phyloP scores from a whole-genome alignment of 2,797 vertebrate species.

The Betta splendens region DNA sequence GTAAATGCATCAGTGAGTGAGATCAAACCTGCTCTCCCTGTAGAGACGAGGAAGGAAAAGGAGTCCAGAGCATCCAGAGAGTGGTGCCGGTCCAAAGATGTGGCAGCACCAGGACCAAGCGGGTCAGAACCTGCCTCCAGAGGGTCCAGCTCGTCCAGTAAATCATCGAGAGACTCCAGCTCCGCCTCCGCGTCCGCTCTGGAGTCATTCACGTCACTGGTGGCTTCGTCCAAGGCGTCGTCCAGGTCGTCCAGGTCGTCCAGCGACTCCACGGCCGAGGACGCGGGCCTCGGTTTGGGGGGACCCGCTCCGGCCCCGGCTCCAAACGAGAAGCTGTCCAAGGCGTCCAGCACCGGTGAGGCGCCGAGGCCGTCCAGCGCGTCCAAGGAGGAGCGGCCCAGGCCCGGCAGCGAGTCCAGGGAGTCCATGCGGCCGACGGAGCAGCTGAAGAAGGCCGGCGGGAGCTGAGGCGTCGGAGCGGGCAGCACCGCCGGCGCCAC shows the following conservation, averaged over 20 bases:
- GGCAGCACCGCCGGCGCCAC: conserved; percentile 75
- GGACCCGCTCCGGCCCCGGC: background rate
- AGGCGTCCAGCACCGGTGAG: conserved; percentile 58
- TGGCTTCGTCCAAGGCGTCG: conserved; percentile 36
- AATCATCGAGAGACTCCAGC: conserved; percentile 43
- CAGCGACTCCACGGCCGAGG: conserved; percentile 74
- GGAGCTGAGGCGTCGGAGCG: conserved; percentile 84
- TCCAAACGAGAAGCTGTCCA: conserved; percentile 67
- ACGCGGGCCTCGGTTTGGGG: conserved; percentile 31
- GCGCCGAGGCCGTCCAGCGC: conserved; percentile 70
- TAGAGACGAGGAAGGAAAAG: conserved; percentile 64
- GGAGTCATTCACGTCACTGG: background rate
- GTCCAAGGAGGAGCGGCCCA: conserved; percentile 64
- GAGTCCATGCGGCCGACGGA: conserved; percentile 83
- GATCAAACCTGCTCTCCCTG: conserved; percentile 58
- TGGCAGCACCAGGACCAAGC: background rate
- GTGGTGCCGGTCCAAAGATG: conserved; percentile 29
- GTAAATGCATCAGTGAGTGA: conserved; percentile 62
- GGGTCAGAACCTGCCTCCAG: conserved; percentile 63
- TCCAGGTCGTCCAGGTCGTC: conserved; percentile 78
- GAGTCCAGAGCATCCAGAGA: conserved; percentile 83
- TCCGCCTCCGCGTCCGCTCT: background rate
- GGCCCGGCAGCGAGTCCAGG: conserved; percentile 81
- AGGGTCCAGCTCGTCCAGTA: conserved; percentile 68
- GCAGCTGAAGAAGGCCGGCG: conserved; percentile 89